phyloP scores from a whole-genome alignment of 1,140 invertebrate species.

The Potamilus streckersoni region DNA sequence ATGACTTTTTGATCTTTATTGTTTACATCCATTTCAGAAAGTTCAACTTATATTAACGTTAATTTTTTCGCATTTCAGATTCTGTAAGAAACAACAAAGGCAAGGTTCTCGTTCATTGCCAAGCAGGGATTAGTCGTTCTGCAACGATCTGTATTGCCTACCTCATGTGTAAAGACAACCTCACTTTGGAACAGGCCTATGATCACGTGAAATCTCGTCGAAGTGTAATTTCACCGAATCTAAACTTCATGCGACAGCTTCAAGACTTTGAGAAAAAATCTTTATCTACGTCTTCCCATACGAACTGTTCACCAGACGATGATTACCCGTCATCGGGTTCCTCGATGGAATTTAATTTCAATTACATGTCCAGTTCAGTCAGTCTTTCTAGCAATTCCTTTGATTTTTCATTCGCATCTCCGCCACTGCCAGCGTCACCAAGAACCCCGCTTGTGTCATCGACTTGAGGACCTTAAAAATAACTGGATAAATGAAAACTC shows the following conservation, averaged over 20 bases:
- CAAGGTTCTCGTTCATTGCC: constrained; percentile 92
- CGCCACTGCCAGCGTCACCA: constrained; percentile 21
- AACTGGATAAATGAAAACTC: too few relatives aligned
- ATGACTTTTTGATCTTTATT: background rate
- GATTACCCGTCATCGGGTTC: constrained; percentile 34
- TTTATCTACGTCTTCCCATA: constrained; percentile 8
- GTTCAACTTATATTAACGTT: background rate
- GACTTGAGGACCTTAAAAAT: background rate
- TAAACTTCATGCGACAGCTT: constrained; percentile 75
- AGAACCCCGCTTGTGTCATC: constrained; percentile 35
- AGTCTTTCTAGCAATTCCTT: constrained; percentile 26
- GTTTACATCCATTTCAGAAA: background rate
- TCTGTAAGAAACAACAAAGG: constrained; percentile 80
- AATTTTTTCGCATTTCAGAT: constrained; percentile 75
- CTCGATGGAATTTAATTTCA: constrained; percentile 31
- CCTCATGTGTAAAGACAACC: constrained; percentile 87
- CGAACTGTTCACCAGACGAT: constrained; percentile 25
- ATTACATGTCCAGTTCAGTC: constrained; percentile 20
- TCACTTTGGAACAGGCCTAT: constrained; percentile 89
- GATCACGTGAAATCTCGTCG: constrained; percentile 86
- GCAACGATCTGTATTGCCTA: constrained; percentile 95
- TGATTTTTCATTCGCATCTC: constrained; percentile 36
- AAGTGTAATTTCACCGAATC: constrained; percentile 90
- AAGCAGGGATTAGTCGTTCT: constrained; percentile 94
- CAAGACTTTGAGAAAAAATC: constrained; percentile 70